Evolutionary conservation across 2,797 vertebrate genomes (phyloP).

Genomic region (Propithecus perrieri): DNA sequence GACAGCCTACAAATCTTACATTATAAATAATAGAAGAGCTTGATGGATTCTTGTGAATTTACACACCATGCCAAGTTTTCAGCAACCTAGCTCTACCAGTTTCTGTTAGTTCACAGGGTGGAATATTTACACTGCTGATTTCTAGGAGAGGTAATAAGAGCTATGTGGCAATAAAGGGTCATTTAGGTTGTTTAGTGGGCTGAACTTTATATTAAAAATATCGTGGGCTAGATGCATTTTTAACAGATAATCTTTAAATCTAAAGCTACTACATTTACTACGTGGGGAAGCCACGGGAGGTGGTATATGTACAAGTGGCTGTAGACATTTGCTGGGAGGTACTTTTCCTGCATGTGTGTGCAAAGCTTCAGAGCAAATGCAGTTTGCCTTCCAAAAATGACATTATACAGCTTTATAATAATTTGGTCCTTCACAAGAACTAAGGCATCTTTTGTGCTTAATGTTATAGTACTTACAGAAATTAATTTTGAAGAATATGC

Average conservation of each 20-base stretch:
- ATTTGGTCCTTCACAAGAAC: background rate
- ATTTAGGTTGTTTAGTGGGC: background rate
- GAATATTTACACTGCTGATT: slow-evolving; percentile 72
- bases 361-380: slow-evolving; percentile 29
- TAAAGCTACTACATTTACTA: background rate
- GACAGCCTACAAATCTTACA: slow-evolving; percentile 82
- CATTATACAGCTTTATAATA: background rate
- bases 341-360: background rate
- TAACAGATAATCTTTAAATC: slow-evolving; percentile 24
- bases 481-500: background rate
- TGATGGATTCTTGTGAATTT: slow-evolving; percentile 70
- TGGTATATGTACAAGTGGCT: background rate
- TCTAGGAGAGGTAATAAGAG: background rate
- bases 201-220: background rate
- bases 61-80: slow-evolving; percentile 70
- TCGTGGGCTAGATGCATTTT: background rate
- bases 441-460: background rate
- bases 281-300: background rate
- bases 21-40: slow-evolving; percentile 84
- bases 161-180: background rate
- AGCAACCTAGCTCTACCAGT: slow-evolving; percentile 64
- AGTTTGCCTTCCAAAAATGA: slow-evolving; percentile 20
- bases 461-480: slow-evolving; percentile 25
- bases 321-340: background rate
- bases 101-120: slow-evolving; percentile 58